These are phyloP conservation scores for Thripadectes ignobilis DNA, from an alignment of 2,797 vertebrate species.

Conservation along the genomic window DNA sequence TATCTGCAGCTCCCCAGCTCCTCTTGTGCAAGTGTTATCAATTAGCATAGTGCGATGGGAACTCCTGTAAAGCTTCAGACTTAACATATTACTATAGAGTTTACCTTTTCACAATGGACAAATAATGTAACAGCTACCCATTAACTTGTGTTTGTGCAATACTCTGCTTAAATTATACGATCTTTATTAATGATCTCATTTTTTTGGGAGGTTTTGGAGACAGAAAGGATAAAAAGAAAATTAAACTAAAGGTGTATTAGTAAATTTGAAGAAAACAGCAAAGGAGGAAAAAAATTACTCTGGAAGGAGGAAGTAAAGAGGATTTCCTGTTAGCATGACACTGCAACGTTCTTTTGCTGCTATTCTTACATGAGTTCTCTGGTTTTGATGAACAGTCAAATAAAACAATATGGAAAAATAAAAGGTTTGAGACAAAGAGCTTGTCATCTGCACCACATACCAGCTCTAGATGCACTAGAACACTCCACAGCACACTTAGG, in stretches of 20 bases:
- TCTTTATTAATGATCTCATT: not conserved
- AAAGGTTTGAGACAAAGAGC: not conserved
- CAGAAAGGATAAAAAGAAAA: not conserved
- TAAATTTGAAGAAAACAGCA: not conserved
- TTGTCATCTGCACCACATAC: not conserved
- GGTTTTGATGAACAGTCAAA: not conserved
- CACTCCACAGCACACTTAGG: not conserved
- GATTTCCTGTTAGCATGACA: not conserved
- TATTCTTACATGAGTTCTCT: not conserved
- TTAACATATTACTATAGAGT: not conserved
- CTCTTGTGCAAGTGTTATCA: not conserved
- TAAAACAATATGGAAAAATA: not conserved
- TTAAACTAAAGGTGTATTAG: not conserved
- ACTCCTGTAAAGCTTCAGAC: not conserved
- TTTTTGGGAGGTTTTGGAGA: not conserved
- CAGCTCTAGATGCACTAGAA: not conserved
- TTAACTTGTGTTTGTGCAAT: not conserved
- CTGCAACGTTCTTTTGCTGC: not conserved
- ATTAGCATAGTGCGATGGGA: not conserved
- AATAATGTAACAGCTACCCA: not conserved
- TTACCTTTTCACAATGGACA: not conserved
- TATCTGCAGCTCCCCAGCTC: constrained; percentile 39
- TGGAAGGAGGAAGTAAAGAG: not conserved
- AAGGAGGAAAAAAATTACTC: not conserved
- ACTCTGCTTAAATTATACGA: not conserved